These are phyloP conservation scores for Halesus radiatus DNA, from an alignment of 1,140 invertebrate species.

Conservation along the genomic window DNA sequence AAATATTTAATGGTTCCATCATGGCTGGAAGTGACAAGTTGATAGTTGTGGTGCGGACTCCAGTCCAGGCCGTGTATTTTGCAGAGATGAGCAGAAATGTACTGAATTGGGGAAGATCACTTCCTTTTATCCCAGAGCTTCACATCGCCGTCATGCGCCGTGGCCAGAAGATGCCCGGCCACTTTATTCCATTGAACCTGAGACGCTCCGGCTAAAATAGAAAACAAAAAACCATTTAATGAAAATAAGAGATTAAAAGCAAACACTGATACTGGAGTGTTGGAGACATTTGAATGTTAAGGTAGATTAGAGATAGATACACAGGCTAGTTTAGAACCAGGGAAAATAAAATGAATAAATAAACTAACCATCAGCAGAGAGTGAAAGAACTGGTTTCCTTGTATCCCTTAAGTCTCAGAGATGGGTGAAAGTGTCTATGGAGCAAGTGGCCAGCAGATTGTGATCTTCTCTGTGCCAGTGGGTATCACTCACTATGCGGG, in stretches of 20 bases:
- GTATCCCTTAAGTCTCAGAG: conserved; percentile 95
- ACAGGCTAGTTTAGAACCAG: too few relatives aligned
- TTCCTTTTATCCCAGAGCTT: conserved; percentile 96
- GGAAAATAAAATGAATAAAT: too few relatives aligned
- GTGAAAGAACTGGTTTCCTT: conserved; percentile 82
- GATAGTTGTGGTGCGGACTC: conserved; percentile 88
- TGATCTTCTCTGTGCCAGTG: too few relatives aligned
- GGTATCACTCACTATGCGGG: too few relatives aligned
- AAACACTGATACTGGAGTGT: too few relatives aligned
- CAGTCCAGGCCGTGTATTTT: conserved; percentile 96
- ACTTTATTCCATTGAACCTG: conserved; percentile 95
- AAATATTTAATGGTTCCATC: conserved; percentile 96
- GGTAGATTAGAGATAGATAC: too few relatives aligned
- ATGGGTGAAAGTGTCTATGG: conserved; percentile 93
- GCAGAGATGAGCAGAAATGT: conserved; percentile 93
- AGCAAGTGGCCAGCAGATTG: conserved; percentile 92
- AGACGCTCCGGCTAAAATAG: conserved; percentile 84
- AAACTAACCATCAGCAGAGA: conserved; percentile 81
- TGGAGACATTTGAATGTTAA: too few relatives aligned
- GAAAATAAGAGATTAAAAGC: too few relatives aligned
- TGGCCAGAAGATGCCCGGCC: conserved; percentile 87
- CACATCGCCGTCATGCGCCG: conserved; percentile 95
- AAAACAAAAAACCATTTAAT: background rate
- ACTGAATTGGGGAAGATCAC: conserved; percentile 87
- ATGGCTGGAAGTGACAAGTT: conserved; percentile 93